These are phyloP conservation scores for Hyaena hyaena DNA, from an alignment of 2,113 vertebrate genomes.

Conservation along the genomic window DNA sequence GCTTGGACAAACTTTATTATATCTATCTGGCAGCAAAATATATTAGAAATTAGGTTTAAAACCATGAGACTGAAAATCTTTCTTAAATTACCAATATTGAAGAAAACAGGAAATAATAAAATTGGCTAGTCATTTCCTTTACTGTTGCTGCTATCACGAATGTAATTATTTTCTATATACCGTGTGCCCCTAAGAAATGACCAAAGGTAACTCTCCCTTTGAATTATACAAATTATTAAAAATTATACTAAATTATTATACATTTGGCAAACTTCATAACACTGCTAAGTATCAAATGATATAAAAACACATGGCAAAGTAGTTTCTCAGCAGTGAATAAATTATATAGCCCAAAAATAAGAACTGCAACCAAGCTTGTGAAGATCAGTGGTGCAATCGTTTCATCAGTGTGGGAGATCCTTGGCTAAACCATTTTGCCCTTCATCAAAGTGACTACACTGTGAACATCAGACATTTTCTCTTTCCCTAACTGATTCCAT, in stretches of 20 bases:
- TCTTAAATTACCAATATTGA: not conserved
- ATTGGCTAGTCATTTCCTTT: not conserved
- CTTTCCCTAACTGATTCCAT: not conserved
- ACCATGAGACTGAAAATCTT: not conserved
- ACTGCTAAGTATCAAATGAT: constrained; percentile 48
- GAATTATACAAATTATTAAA: constrained; percentile 34
- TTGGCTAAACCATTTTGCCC: not conserved
- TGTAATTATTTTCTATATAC: constrained; percentile 37
- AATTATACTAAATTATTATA: not conserved
- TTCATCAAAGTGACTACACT: not conserved
- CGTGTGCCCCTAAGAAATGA: constrained; percentile 27
- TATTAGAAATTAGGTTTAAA: constrained; percentile 15
- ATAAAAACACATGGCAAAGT: constrained; percentile 46
- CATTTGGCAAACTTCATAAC: not conserved
- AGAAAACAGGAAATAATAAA: not conserved
- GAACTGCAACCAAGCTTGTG: not conserved
- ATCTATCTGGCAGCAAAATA: not conserved
- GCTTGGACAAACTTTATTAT: not conserved
- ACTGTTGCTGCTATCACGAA: not conserved
- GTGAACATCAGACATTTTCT: not conserved
- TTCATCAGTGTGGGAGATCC: not conserved
- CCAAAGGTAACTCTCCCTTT: constrained; percentile 15
- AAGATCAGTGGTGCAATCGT: not conserved
- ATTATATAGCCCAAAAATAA: not conserved
- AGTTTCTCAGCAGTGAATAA: not conserved